phyloP scores from a whole-genome alignment of 2,797 vertebrate species.

The Echiichthys vipera region DNA sequence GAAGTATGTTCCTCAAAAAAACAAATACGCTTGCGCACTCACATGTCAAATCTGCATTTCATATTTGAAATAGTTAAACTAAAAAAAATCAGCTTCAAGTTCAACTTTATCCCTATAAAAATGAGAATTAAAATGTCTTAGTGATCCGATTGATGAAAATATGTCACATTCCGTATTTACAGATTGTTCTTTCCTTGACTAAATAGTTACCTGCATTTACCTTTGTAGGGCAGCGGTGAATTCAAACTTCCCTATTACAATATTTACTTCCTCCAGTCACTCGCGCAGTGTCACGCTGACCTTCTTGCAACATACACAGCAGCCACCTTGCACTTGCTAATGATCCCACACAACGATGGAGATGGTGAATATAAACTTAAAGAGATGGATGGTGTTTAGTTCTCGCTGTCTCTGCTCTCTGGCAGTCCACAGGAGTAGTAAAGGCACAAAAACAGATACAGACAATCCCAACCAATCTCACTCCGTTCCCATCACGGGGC shows the following conservation, averaged over 20 bases:
- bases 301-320: constrained; percentile 25
- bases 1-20: not conserved
- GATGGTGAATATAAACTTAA: constrained; percentile 44
- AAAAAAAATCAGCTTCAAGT: too few relatives aligned
- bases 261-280: constrained; percentile 7
- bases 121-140: not conserved
- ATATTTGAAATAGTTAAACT: not conserved
- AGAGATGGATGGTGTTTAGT: constrained; percentile 57
- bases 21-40: not conserved
- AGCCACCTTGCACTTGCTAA: constrained; percentile 27
- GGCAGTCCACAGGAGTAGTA: constrained; percentile 76
- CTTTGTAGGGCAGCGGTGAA: constrained; percentile 59
- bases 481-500: not conserved
- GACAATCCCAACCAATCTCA: constrained; percentile 56
- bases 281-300: constrained; percentile 28
- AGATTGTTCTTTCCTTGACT: constrained; percentile 1
- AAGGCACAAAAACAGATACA: constrained; percentile 86
- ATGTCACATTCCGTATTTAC: constrained; percentile 9
- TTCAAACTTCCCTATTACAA: constrained; percentile 34
- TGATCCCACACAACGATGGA: constrained; percentile 37
- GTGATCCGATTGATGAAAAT: constrained; percentile 17
- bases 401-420: constrained; percentile 67
- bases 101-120: too few relatives aligned
- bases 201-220: constrained; percentile 48
- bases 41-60: not conserved